Conservation (phyloP, 92 coral and sea anemone genomes). For the Phenganax stokvisi region DNA sequence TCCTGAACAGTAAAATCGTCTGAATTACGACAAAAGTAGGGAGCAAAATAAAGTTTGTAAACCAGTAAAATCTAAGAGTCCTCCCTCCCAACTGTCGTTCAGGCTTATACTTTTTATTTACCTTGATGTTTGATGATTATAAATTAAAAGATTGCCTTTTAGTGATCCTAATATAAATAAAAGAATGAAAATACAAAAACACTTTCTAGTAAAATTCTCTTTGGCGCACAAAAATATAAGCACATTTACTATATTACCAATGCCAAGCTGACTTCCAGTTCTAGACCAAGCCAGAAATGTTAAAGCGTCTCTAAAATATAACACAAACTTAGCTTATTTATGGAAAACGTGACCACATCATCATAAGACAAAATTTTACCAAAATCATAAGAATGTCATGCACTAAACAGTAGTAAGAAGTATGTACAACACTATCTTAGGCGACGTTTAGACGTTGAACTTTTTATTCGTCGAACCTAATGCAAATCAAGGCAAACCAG, state of each 20-base stretch:
- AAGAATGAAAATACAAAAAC: background rate
- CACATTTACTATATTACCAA: conserved; percentile 44
- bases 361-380: background rate
- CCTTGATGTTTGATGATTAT: conserved; percentile 99
- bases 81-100: background rate
- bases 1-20: no score
- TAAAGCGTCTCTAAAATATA: conserved; percentile 66
- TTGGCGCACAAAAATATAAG: no score
- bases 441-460: no score
- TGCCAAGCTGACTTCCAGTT: conserved; percentile 92
- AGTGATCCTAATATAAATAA: conserved; percentile 55
- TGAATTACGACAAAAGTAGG: no score
- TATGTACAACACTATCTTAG: no score
- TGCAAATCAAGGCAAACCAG: no score
- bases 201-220: no score
- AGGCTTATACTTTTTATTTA: conserved; percentile 7
- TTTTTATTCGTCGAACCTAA: no score
- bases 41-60: no score
- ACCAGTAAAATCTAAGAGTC: no score
- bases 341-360: background rate
- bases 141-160: conserved; percentile 88
- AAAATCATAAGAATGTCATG: background rate
- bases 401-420: background rate
- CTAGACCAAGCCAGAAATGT: conserved; percentile 90
- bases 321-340: background rate